phyloP scores from a whole-genome alignment of 2,888 invertebrate genomes.

The Strigamia transsilvanica region DNA sequence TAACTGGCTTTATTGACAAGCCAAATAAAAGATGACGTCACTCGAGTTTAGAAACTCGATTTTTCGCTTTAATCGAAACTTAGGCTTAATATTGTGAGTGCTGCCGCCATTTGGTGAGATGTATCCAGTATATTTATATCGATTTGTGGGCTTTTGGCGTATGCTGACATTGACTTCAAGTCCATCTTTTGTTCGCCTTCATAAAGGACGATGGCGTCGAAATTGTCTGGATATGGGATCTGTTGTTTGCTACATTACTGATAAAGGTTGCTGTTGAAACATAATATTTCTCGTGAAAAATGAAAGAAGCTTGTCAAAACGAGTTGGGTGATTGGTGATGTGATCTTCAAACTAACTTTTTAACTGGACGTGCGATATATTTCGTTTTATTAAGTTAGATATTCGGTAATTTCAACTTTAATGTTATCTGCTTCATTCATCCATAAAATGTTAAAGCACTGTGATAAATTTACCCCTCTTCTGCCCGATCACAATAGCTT shows the following conservation, averaged over 20 bases:
- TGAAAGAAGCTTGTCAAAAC: conserved; percentile 6
- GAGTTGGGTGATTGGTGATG: not conserved
- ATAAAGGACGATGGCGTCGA: not conserved
- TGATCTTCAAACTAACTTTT: not conserved
- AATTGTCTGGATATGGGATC: not conserved
- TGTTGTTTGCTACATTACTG: not conserved
- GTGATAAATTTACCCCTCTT: conserved; percentile 39
- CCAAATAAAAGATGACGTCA: conserved; percentile 28
- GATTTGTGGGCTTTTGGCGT: not conserved
- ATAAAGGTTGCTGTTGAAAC: not conserved
- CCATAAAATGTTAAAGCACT: conserved; percentile 31
- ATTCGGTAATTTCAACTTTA: conserved; percentile 5
- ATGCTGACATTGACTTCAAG: not conserved
- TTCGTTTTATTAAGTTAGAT: no score
- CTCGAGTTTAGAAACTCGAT: not conserved
- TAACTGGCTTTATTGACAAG: conserved; percentile 17
- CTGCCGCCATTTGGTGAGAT: not conserved
- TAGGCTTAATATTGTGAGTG: no score
- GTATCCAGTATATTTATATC: not conserved
- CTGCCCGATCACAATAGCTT: conserved; percentile 29
- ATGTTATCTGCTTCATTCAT: conserved; percentile 36
- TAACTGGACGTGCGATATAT: no score
- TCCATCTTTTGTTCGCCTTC: conserved; percentile 9
- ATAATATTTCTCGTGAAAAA: conserved; percentile 9
- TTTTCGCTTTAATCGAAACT: not conserved